phyloP scores from a whole-genome alignment of 2,888 invertebrate species.

The Diarsia mendica region DNA sequence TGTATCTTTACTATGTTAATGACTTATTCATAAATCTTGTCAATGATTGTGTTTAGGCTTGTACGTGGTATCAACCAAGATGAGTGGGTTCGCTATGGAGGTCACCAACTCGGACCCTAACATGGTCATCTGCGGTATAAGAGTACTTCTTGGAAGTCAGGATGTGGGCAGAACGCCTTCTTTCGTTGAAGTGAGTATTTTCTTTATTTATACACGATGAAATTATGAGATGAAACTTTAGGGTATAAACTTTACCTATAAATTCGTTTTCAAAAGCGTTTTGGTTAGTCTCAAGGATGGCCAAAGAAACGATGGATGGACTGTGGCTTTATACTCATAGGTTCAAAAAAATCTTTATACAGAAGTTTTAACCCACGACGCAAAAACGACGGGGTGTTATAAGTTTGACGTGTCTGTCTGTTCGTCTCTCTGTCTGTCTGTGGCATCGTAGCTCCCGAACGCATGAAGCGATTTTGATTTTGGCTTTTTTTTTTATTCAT shows the following conservation, averaged over 20 bases:
- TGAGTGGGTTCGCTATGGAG: conserved; percentile 97
- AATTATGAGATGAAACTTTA: no score
- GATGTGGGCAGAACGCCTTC: conserved; percentile 94
- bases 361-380: no score
- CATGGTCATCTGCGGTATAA: conserved; percentile 96
- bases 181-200: conserved; percentile 91
- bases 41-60: conserved; percentile 90
- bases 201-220: background rate
- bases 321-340: no score
- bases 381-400: no score
- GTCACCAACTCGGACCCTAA: conserved; percentile 96
- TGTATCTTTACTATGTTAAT: background rate
- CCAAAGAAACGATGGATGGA: no score
- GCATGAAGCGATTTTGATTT: no score
- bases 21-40: background rate
- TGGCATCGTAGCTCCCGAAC: no score
- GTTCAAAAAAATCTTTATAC: no score
- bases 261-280: background rate
- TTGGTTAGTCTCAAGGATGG: no score
- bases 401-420: no score
- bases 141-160: conserved; percentile 96
- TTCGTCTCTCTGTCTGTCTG: no score
- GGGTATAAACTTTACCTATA: background rate
- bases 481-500: no score
- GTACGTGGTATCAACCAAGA: conserved; percentile 98